phyloP scores from a whole-genome alignment of 2,888 invertebrate genomes.

The Tipula unca region DNA sequence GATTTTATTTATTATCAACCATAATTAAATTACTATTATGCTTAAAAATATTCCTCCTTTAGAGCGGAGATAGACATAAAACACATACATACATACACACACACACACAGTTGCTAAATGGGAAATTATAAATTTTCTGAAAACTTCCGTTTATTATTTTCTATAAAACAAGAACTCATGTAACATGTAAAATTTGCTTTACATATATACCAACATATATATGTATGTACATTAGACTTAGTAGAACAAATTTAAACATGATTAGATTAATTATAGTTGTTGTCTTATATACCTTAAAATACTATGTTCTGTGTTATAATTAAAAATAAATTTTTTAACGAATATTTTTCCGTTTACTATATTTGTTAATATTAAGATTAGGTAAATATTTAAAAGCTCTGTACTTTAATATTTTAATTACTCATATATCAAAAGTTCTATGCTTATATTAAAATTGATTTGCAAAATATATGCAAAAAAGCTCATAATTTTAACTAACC shows the following conservation, averaged over 20 bases:
- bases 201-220: neutral
- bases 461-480: neutral
- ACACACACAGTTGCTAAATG: neutral
- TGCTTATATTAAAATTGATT: neutral
- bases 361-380: neutral
- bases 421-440: neutral
- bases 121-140: neutral
- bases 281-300: neutral
- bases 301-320: neutral
- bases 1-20: neutral
- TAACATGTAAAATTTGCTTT: neutral
- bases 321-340: neutral
- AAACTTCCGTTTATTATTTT: neutral
- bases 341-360: neutral
- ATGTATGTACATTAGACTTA: neutral
- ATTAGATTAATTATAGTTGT: neutral
- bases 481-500: neutral
- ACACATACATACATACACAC: neutral
- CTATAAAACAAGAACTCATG: neutral
- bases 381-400: neutral
- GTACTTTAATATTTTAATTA: neutral
- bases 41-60: neutral
- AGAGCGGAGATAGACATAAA: neutral
- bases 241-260: slow-evolving; percentile 8
- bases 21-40: neutral